Percentiles rank a stretch among this genome's conserved stretches.
These are phyloP conservation scores for Sussaba pulchella DNA, from an alignment of 2,888 invertebrate species.

Conservation along the genomic window DNA sequence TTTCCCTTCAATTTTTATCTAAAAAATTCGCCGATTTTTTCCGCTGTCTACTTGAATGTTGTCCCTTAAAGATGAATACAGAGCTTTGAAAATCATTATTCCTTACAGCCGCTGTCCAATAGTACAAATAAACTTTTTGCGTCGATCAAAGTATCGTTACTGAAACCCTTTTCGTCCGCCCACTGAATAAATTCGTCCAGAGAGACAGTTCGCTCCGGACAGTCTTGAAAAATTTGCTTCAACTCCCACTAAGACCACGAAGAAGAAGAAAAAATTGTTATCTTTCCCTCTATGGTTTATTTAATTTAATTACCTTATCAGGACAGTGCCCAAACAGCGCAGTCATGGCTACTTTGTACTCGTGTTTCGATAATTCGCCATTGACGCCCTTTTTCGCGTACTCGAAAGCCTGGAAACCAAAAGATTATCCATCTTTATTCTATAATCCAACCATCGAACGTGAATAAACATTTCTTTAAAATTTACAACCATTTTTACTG, in stretches of 20 bases:
- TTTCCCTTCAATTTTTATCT: background rate
- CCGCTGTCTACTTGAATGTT: background rate
- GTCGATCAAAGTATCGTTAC: conserved; percentile 6
- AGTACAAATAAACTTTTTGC: conserved; percentile 48
- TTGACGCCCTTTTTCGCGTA: conserved; percentile 65
- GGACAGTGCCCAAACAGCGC: conserved; percentile 70
- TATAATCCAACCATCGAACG: background rate
- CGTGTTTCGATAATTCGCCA: conserved; percentile 65
- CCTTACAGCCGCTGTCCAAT: conserved; percentile 56
- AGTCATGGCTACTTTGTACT: conserved; percentile 72
- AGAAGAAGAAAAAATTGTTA: background rate
- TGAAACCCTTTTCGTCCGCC: conserved; percentile 25
- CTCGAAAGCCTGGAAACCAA: conserved; percentile 67
- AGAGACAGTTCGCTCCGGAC: conserved; percentile 12
- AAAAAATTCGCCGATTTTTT: too few relatives aligned
- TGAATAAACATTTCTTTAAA: background rate
- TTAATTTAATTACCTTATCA: conserved; percentile 63
- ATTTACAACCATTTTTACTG: background rate
- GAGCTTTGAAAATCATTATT: background rate
- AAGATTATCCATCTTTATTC: background rate
- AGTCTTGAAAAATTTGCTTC: conserved; percentile 33
- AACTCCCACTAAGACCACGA: conserved; percentile 35
- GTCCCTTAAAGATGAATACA: conserved; percentile 22
- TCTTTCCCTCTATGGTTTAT: background rate
- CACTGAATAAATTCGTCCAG: conserved; percentile 45